A percentile compares a stretch with the other conserved stretches of the same genome.
Evolutionary conservation across 2,888 invertebrate species (phyloP).

Genomic region (Lycaena phlaeas): DNA sequence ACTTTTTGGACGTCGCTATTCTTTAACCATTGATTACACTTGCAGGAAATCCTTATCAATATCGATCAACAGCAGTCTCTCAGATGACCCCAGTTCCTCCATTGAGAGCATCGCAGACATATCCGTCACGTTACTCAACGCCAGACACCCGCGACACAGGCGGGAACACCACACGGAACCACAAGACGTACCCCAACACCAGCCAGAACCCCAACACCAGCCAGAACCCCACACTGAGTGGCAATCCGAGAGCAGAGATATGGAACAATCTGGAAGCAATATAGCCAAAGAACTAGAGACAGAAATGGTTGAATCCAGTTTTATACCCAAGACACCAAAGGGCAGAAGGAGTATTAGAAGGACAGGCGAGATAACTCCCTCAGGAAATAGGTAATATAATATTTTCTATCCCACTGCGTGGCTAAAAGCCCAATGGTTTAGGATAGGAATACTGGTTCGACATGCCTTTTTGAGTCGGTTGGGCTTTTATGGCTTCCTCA

Average conservation of each 20-base stretch:
- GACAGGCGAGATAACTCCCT: conserved; percentile 33
- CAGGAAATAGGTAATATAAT: conserved; percentile 33
- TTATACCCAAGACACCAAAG: conserved; percentile 38
- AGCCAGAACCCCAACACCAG: not conserved
- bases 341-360: conserved; percentile 39
- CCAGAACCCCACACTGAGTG: too few relatives aligned
- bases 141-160: conserved; percentile 24
- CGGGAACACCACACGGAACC: not conserved
- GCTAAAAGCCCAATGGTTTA: too few relatives aligned
- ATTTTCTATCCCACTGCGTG: too few relatives aligned
- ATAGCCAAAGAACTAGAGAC: too few relatives aligned
- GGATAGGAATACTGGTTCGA: too few relatives aligned
- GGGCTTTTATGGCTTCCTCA: too few relatives aligned
- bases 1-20: too few relatives aligned
- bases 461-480: too few relatives aligned
- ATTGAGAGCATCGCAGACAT: conserved; percentile 63
- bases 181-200: not conserved
- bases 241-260: too few relatives aligned
- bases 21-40: too few relatives aligned
- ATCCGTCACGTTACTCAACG: conserved; percentile 53
- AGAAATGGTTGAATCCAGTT: conserved; percentile 11
- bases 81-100: conserved; percentile 55
- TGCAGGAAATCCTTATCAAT: conserved; percentile 49
- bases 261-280: too few relatives aligned
- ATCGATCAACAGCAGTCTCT: conserved; percentile 57